Percentiles rank a stretch among this genome's conserved stretches.
Conservation (phyloP, 2,888 invertebrate species). For the Cetonia aurata region DNA sequence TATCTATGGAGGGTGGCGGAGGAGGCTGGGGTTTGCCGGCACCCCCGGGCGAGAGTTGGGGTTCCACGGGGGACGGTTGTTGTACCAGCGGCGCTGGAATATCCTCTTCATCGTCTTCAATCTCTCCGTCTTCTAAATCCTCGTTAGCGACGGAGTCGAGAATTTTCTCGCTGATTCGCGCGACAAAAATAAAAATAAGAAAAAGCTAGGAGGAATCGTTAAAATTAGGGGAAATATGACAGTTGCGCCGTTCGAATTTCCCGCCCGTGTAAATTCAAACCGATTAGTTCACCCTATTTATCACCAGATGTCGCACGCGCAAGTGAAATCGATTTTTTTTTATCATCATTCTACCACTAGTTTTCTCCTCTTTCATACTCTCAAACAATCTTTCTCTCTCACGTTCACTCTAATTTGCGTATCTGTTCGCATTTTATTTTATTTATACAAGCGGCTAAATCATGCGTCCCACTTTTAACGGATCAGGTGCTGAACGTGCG, state of each 20-base stretch:
- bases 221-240: no score
- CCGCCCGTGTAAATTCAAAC: slow-evolving; percentile 8
- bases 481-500: background rate
- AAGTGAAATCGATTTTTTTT: slow-evolving; percentile 17
- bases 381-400: no score
- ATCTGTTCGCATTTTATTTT: background rate
- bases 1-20: slow-evolving; percentile 63
- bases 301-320: slow-evolving; percentile 34
- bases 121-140: slow-evolving; percentile 90
- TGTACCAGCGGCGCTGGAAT: slow-evolving; percentile 66
- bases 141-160: slow-evolving; percentile 62
- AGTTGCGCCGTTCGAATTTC: slow-evolving; percentile 35
- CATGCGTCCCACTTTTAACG: no score
- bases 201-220: no score
- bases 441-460: no score
- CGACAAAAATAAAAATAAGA: background rate
- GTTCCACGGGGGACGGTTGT: no score
- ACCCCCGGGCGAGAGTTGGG: slow-evolving; percentile 1
- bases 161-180: background rate
- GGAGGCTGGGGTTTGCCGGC: slow-evolving; percentile 2
- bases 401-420: background rate
- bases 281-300: slow-evolving; percentile 20
- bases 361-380: background rate
- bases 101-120: slow-evolving; percentile 78
- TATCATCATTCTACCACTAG: background rate